Base-by-base conservation (phyloP, 2,888 invertebrate genomes). In the Fragum fragum region DNA sequence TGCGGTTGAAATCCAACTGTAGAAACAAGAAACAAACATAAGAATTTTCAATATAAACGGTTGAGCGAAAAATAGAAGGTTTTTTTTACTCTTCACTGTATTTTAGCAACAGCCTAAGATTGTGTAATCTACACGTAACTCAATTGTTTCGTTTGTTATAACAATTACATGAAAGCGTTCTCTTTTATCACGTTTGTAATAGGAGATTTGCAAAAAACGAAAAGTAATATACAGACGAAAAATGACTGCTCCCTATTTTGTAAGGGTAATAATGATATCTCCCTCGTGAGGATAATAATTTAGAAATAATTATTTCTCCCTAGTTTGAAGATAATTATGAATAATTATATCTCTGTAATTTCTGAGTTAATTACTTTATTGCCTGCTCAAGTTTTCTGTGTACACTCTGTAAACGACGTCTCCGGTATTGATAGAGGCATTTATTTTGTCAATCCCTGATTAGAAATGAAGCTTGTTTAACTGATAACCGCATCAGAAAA, bases 311-410 rank as follows among this genome's bases (percentile, higher is more conserved):
- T 57, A 57, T 47, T 18, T 47, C 47, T n/a, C 47, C 47, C 47
- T 47, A 47, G 47, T 47, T 47, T 47, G 26, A 57, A 26, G 23
- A 57, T 57, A 57, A 57, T 57, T 57, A 57, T 26, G 57, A 57
- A 57, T 57, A 57, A 57, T 57, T 57, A 57, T 47, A 47, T 47
- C 47, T 47, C 47, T 47, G 47, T 47, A 47, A 47, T 47, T 47
- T 47, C 16, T 16, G 14, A 47, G 7, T 47, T 47, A 47, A 47
- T 47, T 47, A 47, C 47, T 47, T 47, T 47, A 47, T 47, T 47
- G 47, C 47, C n/a, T 47, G 47, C 3, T n/a, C 47, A 14, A 16
- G 47, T 5, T 47, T 47, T 47, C 47, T 47, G 16, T 47, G 47
- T 47, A 47, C 47, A 47, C 16, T 47, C 14, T 47, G 47, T 47